phyloP scores from a whole-genome alignment of 2,888 invertebrate genomes.

The Coremacera marginata region DNA sequence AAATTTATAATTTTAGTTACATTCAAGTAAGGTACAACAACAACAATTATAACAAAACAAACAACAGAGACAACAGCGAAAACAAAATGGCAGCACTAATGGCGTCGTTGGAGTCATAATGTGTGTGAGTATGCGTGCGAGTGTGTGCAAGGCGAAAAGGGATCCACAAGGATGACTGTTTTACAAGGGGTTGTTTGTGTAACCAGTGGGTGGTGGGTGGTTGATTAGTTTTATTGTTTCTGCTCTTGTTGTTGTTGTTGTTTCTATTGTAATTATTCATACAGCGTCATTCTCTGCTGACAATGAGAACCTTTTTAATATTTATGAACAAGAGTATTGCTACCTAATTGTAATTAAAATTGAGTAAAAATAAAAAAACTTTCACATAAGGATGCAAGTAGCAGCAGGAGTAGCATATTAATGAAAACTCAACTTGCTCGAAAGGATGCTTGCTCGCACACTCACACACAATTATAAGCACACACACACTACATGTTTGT shows the following conservation, averaged over 20 bases:
- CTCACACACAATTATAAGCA: background rate
- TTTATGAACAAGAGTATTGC: conserved; percentile 5
- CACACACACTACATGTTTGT: background rate
- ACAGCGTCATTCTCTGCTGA: conserved; percentile 22
- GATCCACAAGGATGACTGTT: conserved; percentile 35
- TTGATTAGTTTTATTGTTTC: background rate
- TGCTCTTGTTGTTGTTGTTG: background rate
- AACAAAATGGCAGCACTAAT: conserved; percentile 26
- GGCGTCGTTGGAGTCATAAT: background rate
- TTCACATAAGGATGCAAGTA: background rate
- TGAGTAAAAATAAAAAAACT: background rate
- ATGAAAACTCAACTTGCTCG: background rate
- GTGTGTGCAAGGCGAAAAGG: background rate
- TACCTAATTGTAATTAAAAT: conserved; percentile 40
- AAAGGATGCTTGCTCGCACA: background rate
- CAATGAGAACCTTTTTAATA: conserved; percentile 22
- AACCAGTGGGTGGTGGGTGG: background rate
- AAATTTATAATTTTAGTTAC: conserved; percentile 13
- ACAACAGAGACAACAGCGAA: background rate
- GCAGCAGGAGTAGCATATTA: background rate
- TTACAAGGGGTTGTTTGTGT: conserved; percentile 27
- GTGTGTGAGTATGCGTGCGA: background rate
- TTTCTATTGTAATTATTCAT: conserved; percentile 19
- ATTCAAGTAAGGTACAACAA: background rate
- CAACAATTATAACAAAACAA: background rate